A percentile compares a stretch with the other conserved stretches of the same genome.
Evolutionary conservation across 1,140 invertebrate species (phyloP).

Genomic region (Macrobrachium rosenbergii): DNA sequence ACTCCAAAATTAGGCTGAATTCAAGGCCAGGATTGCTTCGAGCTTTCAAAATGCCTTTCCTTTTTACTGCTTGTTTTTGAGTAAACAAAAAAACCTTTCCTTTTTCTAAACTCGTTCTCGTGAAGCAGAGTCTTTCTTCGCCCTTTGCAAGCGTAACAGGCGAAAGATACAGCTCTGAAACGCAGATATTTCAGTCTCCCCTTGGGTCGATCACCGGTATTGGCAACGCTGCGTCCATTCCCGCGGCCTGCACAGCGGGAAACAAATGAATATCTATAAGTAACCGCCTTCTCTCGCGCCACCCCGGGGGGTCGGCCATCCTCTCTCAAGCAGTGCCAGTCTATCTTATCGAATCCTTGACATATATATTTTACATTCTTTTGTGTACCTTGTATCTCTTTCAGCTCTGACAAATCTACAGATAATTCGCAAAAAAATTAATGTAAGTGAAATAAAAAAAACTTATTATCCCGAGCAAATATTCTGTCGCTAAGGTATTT

Average conservation of each 20-base stretch:
- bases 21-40: too few relatives aligned
- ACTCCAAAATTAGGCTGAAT: too few relatives aligned
- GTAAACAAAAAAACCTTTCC: not conserved
- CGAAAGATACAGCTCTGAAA: not conserved
- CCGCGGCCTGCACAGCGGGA: slow-evolving; percentile 54
- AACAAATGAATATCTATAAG: slow-evolving; percentile 64
- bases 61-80: too few relatives aligned
- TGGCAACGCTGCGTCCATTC: slow-evolving; percentile 54
- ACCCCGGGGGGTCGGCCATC: slow-evolving; percentile 23
- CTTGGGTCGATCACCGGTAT: slow-evolving; percentile 34
- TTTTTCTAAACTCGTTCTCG: not conserved
- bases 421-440: too few relatives aligned
- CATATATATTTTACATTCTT: not conserved
- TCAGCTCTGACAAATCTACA: not conserved
- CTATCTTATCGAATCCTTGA: slow-evolving; percentile 5
- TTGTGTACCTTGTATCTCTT: not conserved
- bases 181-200: too few relatives aligned
- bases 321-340: slow-evolving; percentile 15
- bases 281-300: slow-evolving; percentile 53
- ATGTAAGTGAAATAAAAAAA: too few relatives aligned
- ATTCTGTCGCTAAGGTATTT: slow-evolving; percentile 18
- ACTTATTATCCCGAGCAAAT: too few relatives aligned
- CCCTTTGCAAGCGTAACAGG: too few relatives aligned
- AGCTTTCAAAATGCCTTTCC: not conserved
- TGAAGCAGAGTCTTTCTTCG: not conserved